Evolutionary conservation across 2,113 vertebrate genomes (phyloP), one percentile per base, ranked within the genome.

Genomic region (Pseudolaguvia tuberculata): DNA sequence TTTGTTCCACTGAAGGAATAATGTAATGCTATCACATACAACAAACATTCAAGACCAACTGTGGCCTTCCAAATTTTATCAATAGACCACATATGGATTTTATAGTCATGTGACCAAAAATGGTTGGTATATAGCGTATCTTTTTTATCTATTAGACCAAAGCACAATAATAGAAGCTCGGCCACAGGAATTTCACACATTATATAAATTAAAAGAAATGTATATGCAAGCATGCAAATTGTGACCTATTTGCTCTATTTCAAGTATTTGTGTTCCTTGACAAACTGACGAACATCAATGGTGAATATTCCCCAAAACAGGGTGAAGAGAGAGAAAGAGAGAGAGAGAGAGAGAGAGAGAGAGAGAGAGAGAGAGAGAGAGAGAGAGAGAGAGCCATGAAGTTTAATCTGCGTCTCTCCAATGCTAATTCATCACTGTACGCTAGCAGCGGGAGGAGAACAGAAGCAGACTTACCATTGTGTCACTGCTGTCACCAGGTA

Each of bases 371-470:
- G n/a, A n/a, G n/a, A n/a, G n/a, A n/a, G n/a, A n/a, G n/a, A n/a
- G n/a, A n/a, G n/a, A n/a, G n/a, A 81, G 78, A 69, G 76, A 82
- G 79, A 69, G 52, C 25, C 53, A 55, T 25, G 17, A 78, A 71
- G 79, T 73, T 80, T 83, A 80, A 84, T 87, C 80, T 78, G 72
- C 45, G 18, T 71, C 80, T 76, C 55, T 72, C 72, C 81, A 63
- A 57, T 15, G 57, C 66, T 72, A 50, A 79, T 74, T 71, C 57
- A 61, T 59, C 75, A 62, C 18, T 42, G 71, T 25, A 25, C 31
- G 72, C 58, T 52, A 66, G 66, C 78, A 75, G 76, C 56, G 52
- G 45, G 69, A 31, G 62, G 12, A 69, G 63, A 17, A 68, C 58
- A 10, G 29, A 35, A 47, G 67, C 51, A 42, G 53, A 31, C 63